Percentiles rank a stretch among this genome's conserved stretches.
These are phyloP conservation scores for Xanthia icteritia DNA, from an alignment of 2,888 invertebrate species.

Conservation along the genomic window DNA sequence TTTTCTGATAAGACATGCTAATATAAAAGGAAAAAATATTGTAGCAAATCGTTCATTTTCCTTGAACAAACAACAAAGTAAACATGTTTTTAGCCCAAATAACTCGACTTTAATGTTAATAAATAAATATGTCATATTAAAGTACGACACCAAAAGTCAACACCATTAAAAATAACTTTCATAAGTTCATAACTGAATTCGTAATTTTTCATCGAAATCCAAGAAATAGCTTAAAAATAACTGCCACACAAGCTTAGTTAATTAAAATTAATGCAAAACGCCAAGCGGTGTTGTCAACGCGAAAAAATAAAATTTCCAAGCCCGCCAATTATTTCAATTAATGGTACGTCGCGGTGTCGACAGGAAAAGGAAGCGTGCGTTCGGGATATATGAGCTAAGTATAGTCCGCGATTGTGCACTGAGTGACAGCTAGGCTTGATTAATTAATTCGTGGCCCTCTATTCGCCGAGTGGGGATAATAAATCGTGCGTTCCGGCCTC, in stretches of 20 bases:
- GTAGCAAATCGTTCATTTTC: constrained; percentile 37
- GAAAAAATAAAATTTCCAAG: constrained; percentile 82
- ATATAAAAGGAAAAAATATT: constrained; percentile 42
- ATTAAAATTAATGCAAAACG: constrained; percentile 76
- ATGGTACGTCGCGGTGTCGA: constrained; percentile 85
- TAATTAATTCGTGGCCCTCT: constrained; percentile 87
- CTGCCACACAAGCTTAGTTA: constrained; percentile 59
- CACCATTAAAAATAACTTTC: constrained; percentile 42
- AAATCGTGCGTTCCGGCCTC: constrained; percentile 88
- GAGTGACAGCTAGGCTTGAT: constrained; percentile 89
- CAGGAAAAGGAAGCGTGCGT: constrained; percentile 87
- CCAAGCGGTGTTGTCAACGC: constrained; percentile 82
- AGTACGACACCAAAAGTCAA: constrained; percentile 36
- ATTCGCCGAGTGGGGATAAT: constrained; percentile 85
- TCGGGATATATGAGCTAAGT: constrained; percentile 79
- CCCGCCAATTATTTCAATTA: constrained; percentile 89
- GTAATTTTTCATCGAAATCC: constrained; percentile 60
- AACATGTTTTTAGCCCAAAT: constrained; percentile 23
- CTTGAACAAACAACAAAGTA: constrained; percentile 25
- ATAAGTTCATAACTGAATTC: constrained; percentile 43
- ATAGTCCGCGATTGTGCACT: constrained; percentile 85
- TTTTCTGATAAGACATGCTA: constrained; percentile 55
- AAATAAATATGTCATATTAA: constrained; percentile 30
- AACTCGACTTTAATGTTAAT: constrained; percentile 13
- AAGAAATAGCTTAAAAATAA: constrained; percentile 59